Percentiles rank a stretch among this genome's conserved stretches.
These are phyloP conservation scores for Tenrec ecaudatus DNA, from an alignment of 2,113 vertebrate species.

Conservation along the genomic window DNA sequence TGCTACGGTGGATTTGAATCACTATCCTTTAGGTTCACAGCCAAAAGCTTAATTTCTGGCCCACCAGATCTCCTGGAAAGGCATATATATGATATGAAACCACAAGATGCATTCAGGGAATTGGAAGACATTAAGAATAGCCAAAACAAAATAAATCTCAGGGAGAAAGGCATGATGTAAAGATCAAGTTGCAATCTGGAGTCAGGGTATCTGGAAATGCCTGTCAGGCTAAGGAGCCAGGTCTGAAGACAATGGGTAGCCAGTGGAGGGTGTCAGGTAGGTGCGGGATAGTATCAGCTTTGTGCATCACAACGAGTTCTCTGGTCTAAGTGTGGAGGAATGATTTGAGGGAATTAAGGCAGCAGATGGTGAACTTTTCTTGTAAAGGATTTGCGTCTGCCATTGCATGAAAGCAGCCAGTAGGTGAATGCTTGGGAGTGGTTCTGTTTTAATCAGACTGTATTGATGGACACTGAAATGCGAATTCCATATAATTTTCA, in stretches of 20 bases:
- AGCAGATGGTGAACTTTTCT: not conserved
- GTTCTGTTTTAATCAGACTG: not conserved
- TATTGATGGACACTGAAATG: not conserved
- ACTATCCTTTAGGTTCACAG: not conserved
- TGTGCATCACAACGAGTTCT: conserved; percentile 14
- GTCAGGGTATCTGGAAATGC: no score
- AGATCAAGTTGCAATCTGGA: not conserved
- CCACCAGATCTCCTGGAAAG: not conserved
- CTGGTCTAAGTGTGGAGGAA: not conserved
- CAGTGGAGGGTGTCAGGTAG: not conserved
- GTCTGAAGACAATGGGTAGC: not conserved
- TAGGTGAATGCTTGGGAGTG: not conserved
- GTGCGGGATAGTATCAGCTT: not conserved
- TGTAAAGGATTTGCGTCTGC: not conserved
- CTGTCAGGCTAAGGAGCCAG: not conserved
- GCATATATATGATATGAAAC: not conserved
- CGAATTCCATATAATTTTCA: conserved; percentile 24
- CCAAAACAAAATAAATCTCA: conserved; percentile 1
- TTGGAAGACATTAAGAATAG: not conserved
- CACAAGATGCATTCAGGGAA: not conserved
- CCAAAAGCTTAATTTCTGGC: not conserved
- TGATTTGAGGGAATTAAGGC: not conserved
- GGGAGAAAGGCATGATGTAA: not conserved
- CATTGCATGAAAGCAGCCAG: not conserved
- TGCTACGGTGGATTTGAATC: not conserved